These are phyloP conservation scores for Helicoverpa zea DNA, from an alignment of 1,140 invertebrate species.

Conservation along the genomic window DNA sequence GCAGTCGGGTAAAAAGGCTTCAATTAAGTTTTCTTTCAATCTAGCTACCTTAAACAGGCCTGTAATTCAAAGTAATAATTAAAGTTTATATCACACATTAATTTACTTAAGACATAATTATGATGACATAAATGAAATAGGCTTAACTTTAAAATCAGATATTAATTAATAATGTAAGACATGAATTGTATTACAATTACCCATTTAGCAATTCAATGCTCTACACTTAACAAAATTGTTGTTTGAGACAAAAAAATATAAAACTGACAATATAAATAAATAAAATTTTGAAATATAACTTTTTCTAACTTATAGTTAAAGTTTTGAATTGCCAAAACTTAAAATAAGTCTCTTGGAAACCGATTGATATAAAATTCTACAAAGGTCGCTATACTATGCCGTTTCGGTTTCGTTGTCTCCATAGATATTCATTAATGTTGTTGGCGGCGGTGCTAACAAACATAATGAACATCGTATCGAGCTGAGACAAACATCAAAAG, in stretches of 20 bases:
- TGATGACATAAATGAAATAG: conserved; percentile 72
- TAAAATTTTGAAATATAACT: conserved; percentile 82
- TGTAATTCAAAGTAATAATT: conserved; percentile 71
- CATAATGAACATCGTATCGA: conserved; percentile 80
- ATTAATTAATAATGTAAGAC: conserved; percentile 58
- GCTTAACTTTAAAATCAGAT: conserved; percentile 64
- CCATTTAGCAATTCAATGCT: conserved; percentile 74
- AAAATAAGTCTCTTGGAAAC: conserved; percentile 84
- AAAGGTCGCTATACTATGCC: conserved; percentile 38
- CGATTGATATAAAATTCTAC: conserved; percentile 63
- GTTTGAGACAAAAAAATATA: conserved; percentile 75
- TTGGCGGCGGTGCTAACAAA: conserved; percentile 79
- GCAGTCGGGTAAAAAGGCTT: conserved; percentile 58
- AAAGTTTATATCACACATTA: conserved; percentile 81
- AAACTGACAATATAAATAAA: conserved; percentile 82
- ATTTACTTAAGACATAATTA: conserved; percentile 73
- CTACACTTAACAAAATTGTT: conserved; percentile 62
- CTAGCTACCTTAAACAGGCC: conserved; percentile 81
- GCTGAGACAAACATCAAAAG: conserved; percentile 68
- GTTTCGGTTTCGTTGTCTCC: conserved; percentile 59
- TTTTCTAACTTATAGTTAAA: conserved; percentile 87
- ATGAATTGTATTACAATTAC: conserved; percentile 63
- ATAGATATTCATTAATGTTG: conserved; percentile 78
- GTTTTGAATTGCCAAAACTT: conserved; percentile 86
- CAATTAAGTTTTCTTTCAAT: conserved; percentile 69